These are phyloP conservation scores for Blastomussa wellsi DNA, from an alignment of 92 coral and sea anemone genomes.

Conservation along the genomic window DNA sequence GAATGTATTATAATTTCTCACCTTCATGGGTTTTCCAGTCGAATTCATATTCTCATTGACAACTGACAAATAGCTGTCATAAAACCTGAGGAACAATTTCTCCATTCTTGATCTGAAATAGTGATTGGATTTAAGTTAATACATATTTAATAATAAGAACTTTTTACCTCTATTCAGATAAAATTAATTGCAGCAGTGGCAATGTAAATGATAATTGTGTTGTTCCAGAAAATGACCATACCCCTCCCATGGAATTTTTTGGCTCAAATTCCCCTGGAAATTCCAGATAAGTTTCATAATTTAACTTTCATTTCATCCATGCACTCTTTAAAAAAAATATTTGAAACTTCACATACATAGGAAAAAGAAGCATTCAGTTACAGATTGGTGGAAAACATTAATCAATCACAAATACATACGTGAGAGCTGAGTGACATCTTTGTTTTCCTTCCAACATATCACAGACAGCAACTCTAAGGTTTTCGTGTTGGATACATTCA, in stretches of 20 bases:
- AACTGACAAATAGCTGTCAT: conserved; percentile 25
- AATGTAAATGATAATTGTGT: too few relatives aligned
- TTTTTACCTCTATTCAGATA: not conserved
- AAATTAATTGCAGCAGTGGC: too few relatives aligned
- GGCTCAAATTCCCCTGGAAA: too few relatives aligned
- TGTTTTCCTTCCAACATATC: conserved; percentile 41
- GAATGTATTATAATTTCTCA: not conserved
- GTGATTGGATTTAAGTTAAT: not conserved
- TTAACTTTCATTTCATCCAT: too few relatives aligned
- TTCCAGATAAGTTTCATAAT: too few relatives aligned
- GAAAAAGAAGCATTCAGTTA: not conserved
- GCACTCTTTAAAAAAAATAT: too few relatives aligned
- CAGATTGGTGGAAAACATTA: not conserved
- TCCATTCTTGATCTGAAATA: conserved; percentile 29
- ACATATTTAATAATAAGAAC: not conserved
- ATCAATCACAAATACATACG: conserved; percentile 1
- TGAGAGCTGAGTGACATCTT: conserved; percentile 19
- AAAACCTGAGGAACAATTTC: conserved; percentile 32
- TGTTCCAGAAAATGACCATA: too few relatives aligned
- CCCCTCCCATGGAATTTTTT: too few relatives aligned
- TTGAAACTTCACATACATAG: not conserved
- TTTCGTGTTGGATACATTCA: conserved; percentile 34
- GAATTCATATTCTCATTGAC: not conserved
- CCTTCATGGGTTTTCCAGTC: conserved; percentile 28
- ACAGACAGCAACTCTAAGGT: conserved; percentile 39